These are phyloP conservation scores for Zelleria hepariella DNA, from an alignment of 2,888 invertebrate species.

Conservation along the genomic window DNA sequence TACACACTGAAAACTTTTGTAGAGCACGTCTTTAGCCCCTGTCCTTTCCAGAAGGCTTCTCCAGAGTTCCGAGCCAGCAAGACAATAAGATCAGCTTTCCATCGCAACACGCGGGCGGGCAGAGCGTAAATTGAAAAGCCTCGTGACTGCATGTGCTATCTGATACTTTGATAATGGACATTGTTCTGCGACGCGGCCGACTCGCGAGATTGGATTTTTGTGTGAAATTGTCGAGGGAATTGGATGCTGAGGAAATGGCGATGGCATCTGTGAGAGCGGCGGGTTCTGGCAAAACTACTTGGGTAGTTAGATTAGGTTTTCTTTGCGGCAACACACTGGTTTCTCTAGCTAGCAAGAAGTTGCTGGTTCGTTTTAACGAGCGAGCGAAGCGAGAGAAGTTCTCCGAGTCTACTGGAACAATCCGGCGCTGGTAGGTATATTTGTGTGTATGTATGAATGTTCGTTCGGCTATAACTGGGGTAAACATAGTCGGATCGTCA, in stretches of 20 bases:
- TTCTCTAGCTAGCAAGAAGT: too few relatives aligned
- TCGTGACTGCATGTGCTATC: constrained; percentile 40
- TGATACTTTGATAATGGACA: constrained; percentile 29
- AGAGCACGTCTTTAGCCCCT: too few relatives aligned
- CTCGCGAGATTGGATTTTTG: neutral
- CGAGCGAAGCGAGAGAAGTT: too few relatives aligned
- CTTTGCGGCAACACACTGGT: too few relatives aligned
- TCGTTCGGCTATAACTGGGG: too few relatives aligned
- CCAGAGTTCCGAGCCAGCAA: neutral
- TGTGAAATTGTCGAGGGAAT: neutral
- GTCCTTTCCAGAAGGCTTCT: neutral
- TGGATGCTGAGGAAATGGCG: neutral
- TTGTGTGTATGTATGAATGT: too few relatives aligned
- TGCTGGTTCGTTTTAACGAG: too few relatives aligned
- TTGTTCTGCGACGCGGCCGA: constrained; percentile 15
- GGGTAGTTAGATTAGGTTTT: neutral
- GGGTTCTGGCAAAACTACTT: too few relatives aligned
- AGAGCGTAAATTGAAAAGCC: constrained; percentile 35
- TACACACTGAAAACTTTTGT: too few relatives aligned
- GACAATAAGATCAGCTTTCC: constrained; percentile 8
- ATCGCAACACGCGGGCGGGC: constrained; percentile 10
- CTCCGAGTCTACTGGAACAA: too few relatives aligned
- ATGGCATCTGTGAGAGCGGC: neutral
- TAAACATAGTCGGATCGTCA: too few relatives aligned
- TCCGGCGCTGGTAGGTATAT: too few relatives aligned